phyloP scores from a whole-genome alignment of 2,113 vertebrate genomes.

The Fregetta grallaria region DNA sequence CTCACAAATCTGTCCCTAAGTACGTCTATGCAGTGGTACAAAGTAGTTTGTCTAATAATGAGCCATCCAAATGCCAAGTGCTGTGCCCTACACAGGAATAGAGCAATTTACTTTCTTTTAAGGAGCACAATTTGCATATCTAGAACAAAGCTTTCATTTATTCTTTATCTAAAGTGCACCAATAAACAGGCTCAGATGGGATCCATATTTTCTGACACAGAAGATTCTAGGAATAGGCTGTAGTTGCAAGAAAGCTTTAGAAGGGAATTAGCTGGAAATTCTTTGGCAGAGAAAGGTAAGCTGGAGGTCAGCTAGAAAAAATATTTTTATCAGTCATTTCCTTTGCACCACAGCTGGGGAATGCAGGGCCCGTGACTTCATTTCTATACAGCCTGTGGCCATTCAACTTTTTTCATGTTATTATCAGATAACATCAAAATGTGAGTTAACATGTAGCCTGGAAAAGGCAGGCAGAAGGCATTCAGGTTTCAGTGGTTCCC shows the following conservation, averaged over 20 bases:
- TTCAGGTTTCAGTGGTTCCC: neutral
- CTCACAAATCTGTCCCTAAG: neutral
- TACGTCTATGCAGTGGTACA: neutral
- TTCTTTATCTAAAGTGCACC: neutral
- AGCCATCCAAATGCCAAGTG: neutral
- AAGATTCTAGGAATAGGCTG: constrained; percentile 4
- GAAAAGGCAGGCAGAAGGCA: neutral
- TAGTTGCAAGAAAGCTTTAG: constrained; percentile 14
- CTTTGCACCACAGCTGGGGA: constrained; percentile 52
- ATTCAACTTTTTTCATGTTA: neutral
- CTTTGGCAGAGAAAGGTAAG: constrained; percentile 51
- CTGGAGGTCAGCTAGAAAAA: constrained; percentile 40
- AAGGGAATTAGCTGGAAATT: constrained; percentile 35
- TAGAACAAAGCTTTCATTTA: neutral
- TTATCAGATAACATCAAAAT: constrained; percentile 34
- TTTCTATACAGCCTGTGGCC: constrained; percentile 25
- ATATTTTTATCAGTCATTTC: constrained; percentile 60
- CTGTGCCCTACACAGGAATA: neutral
- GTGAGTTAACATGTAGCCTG: constrained; percentile 19
- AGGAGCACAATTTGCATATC: neutral
- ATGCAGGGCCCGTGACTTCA: constrained; percentile 6
- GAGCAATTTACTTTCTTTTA: neutral
- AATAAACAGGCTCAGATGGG: neutral
- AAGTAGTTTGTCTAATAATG: neutral
- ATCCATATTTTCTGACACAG: neutral